Evolutionary conservation across 2,888 invertebrate species (phyloP).

Genomic region (Seira ritae): DNA sequence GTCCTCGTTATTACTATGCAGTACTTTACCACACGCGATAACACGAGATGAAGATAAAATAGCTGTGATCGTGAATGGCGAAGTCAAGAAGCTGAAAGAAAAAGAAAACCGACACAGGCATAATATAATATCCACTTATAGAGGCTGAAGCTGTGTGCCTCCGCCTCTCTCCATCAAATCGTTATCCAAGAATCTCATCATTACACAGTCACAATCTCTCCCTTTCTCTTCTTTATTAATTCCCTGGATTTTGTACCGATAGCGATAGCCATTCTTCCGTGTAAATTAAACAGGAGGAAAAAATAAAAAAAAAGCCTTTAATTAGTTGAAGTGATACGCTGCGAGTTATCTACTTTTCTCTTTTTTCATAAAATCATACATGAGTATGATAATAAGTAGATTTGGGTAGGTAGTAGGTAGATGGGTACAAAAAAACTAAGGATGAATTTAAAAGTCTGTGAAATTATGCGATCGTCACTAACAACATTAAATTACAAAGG

Average conservation of each 20-base stretch:
- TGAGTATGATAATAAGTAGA: too few relatives aligned
- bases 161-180: neutral
- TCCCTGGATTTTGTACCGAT: slow-evolving; percentile 1
- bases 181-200: neutral
- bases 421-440: too few relatives aligned
- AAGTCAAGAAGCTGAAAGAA: slow-evolving; percentile 42
- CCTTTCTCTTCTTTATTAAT: neutral
- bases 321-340: slow-evolving; percentile 66
- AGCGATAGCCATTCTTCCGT: slow-evolving; percentile 34
- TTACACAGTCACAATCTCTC: neutral
- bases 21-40: neutral
- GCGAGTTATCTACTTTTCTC: too few relatives aligned
- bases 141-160: neutral
- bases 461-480: too few relatives aligned
- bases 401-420: too few relatives aligned
- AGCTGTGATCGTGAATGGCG: neutral
- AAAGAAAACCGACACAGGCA: slow-evolving; percentile 34
- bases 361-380: too few relatives aligned
- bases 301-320: slow-evolving; percentile 55
- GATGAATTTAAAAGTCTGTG: too few relatives aligned
- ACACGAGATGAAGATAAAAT: slow-evolving; percentile 26
- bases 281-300: slow-evolving; percentile 48
- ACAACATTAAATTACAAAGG: too few relatives aligned
- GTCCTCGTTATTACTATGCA: neutral
- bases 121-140: too few relatives aligned